Evolutionary conservation across 1,140 invertebrate genomes (phyloP).

Genomic region (Dolichoris vasculosae): DNA sequence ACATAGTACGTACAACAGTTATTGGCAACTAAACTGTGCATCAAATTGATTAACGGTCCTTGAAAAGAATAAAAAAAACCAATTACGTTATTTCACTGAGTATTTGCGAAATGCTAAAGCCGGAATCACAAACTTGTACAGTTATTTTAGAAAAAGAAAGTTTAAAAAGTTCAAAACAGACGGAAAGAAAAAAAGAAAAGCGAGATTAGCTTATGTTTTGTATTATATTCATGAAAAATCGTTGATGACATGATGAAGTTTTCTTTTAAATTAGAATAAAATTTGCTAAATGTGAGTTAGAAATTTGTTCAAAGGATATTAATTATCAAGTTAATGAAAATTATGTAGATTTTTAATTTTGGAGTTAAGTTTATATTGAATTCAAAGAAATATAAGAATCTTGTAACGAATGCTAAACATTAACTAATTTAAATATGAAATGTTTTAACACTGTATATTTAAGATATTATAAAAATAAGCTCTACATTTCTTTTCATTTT

Average conservation of each 20-base stretch:
- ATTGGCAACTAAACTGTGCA: constrained; percentile 1
- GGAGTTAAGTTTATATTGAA: neutral
- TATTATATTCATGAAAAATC: neutral
- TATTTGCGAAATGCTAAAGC: neutral
- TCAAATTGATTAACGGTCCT: constrained; percentile 8
- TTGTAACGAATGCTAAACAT: neutral
- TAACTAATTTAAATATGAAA: neutral
- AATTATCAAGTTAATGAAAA: neutral
- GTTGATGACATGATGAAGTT: neutral
- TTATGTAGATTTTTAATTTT: neutral
- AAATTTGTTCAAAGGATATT: neutral
- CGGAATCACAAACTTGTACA: neutral
- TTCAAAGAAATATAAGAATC: neutral
- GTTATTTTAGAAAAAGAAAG: neutral
- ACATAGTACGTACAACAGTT: neutral
- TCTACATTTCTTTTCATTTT: neutral
- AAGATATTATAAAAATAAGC: neutral
- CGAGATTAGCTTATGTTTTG: neutral
- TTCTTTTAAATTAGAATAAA: constrained; percentile 9
- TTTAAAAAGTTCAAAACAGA: neutral
- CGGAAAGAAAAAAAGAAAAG: neutral
- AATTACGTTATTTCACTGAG: neutral
- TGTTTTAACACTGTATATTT: neutral
- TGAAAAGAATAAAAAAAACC: neutral
- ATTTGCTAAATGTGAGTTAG: neutral